Conservation (phyloP, 2,113 vertebrate species). For the Zosterops borbonicus region DNA sequence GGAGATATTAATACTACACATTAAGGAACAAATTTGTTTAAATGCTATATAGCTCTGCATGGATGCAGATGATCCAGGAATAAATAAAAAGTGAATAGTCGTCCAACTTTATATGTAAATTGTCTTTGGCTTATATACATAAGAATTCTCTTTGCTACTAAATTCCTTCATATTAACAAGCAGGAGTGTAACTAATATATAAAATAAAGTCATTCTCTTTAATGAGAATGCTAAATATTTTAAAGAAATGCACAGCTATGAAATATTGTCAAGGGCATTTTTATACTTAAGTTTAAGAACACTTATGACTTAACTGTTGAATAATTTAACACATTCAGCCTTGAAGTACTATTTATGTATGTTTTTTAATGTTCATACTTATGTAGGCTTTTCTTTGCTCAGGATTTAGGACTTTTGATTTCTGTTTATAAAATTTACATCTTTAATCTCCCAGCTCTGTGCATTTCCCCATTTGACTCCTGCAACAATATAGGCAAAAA, state of each 20-base stretch:
- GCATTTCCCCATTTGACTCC: slow-evolving; percentile 66
- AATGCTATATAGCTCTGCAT: slow-evolving; percentile 74
- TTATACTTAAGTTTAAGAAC: slow-evolving; percentile 88
- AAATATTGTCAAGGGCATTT: slow-evolving; percentile 88
- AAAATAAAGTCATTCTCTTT: slow-evolving; percentile 86
- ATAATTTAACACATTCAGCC: slow-evolving; percentile 84
- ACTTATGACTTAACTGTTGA: slow-evolving; percentile 83
- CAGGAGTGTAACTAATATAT: slow-evolving; percentile 84
- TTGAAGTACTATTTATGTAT: slow-evolving; percentile 85
- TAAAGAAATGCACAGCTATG: slow-evolving; percentile 81
- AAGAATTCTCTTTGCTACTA: slow-evolving; percentile 78
- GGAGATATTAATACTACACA: slow-evolving; percentile 80
- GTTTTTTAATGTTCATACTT: slow-evolving; percentile 83
- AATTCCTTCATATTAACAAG: slow-evolving; percentile 82
- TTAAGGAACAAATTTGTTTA: slow-evolving; percentile 83
- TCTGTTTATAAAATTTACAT: slow-evolving; percentile 85
- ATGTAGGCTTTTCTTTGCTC: slow-evolving; percentile 80
- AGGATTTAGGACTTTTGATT: slow-evolving; percentile 83
- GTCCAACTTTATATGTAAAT: slow-evolving; percentile 81
- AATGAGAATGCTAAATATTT: slow-evolving; percentile 90
- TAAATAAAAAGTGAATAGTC: slow-evolving; percentile 80
- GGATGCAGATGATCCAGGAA: slow-evolving; percentile 74
- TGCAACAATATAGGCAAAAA: slow-evolving; percentile 65
- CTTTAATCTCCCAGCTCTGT: slow-evolving; percentile 79
- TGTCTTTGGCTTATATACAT: slow-evolving; percentile 77